phyloP scores from a whole-genome alignment of 2,113 vertebrate species.

The Acanthisitta chloris region DNA sequence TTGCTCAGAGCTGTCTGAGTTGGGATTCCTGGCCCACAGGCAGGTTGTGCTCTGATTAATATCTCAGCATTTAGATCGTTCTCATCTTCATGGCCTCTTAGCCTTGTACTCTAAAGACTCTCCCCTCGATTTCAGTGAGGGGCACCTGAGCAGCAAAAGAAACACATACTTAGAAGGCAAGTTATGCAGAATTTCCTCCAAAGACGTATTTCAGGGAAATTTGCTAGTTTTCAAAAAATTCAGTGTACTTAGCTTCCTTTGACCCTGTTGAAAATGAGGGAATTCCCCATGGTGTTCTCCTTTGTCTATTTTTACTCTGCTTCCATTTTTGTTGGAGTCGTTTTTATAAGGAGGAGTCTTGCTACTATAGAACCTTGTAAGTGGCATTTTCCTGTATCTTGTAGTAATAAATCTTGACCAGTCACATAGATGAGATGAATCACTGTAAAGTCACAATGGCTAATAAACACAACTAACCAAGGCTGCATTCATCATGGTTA shows the following conservation, averaged over 20 bases:
- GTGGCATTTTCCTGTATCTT: background rate
- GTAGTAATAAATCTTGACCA: background rate
- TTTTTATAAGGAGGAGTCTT: background rate
- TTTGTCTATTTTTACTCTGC: background rate
- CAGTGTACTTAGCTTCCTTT: background rate
- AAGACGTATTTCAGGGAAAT: background rate
- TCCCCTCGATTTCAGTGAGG: background rate
- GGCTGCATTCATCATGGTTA: background rate
- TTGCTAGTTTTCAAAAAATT: background rate
- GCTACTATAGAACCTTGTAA: background rate
- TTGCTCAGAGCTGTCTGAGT: conserved; percentile 35
- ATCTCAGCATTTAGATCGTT: background rate
- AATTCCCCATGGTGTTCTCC: background rate
- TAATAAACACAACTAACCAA: background rate
- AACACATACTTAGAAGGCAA: background rate
- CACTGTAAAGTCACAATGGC: background rate
- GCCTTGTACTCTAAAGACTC: background rate
- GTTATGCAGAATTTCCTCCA: background rate
- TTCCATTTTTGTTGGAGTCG: background rate
- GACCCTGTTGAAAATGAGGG: background rate
- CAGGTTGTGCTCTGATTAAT: conserved; percentile 41
- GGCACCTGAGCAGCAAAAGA: background rate
- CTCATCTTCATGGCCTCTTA: background rate
- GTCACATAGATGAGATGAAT: background rate
- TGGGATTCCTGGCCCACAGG: conserved; percentile 40